Conservation (phyloP, 2,113 vertebrate species). For the Ammodytes dubius region DNA sequence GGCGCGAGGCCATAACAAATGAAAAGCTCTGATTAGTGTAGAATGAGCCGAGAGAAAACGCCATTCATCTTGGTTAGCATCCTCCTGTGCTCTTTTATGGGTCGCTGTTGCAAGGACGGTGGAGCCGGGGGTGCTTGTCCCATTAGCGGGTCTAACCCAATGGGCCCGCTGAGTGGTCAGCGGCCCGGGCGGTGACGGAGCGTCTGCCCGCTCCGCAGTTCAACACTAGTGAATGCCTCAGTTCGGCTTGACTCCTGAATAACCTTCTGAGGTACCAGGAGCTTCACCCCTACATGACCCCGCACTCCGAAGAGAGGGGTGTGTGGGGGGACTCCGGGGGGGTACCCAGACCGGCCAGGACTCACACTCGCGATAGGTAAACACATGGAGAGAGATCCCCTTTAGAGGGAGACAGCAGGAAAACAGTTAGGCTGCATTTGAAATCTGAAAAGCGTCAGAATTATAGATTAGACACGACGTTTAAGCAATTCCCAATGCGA, state of each 20-base stretch:
- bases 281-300: constrained; percentile 88
- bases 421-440: constrained; percentile 9
- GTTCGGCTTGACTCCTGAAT: constrained; percentile 85
- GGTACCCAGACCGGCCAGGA: constrained; percentile 72
- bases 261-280: constrained; percentile 85
- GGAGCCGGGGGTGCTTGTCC: constrained; percentile 75
- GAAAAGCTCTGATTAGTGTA: constrained; percentile 87
- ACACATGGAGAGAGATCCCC: constrained; percentile 46
- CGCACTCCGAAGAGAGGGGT: constrained; percentile 77
- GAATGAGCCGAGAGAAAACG: constrained; percentile 84
- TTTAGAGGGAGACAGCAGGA: constrained; percentile 9
- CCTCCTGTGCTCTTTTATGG: constrained; percentile 86
- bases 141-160: constrained; percentile 75
- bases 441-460: neutral
- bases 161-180: constrained; percentile 80
- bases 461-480: neutral
- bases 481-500: neutral
- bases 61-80: constrained; percentile 87
- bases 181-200: constrained; percentile 74
- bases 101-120: constrained; percentile 80
- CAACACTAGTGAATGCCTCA: constrained; percentile 81
- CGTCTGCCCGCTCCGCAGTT: constrained; percentile 81
- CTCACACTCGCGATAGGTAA: constrained; percentile 68
- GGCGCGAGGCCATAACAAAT: constrained; percentile 80
- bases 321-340: constrained; percentile 72